Conservation (phyloP, 2,888 invertebrate genomes). For the Iphiclides podalirius region DNA sequence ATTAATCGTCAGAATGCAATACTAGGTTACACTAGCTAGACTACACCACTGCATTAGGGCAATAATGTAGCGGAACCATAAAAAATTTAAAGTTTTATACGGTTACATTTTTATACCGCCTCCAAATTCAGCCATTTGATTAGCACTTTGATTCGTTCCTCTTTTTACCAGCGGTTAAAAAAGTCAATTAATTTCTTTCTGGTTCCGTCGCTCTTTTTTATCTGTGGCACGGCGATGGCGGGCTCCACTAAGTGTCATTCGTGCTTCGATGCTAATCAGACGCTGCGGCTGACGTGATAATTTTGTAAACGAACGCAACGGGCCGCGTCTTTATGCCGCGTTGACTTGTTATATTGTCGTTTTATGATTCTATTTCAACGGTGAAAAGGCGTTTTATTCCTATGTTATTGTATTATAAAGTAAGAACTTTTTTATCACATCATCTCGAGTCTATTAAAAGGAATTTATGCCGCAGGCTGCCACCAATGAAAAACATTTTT, state of each 20-base stretch:
- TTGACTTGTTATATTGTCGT: slow-evolving; percentile 3
- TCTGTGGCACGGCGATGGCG: not conserved
- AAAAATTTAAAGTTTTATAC: too few relatives aligned
- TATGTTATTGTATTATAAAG: not conserved
- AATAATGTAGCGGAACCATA: too few relatives aligned
- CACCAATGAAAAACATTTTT: too few relatives aligned
- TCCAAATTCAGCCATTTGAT: not conserved
- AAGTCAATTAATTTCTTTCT: not conserved
- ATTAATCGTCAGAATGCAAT: too few relatives aligned
- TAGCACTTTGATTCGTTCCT: not conserved
- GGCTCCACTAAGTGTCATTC: slow-evolving; percentile 13
- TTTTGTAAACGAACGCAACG: slow-evolving; percentile 18
- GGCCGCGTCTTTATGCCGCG: not conserved
- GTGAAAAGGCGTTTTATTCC: not conserved
- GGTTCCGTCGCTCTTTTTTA: slow-evolving; percentile 2
- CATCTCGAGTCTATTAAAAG: not conserved
- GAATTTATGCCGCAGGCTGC: not conserved
- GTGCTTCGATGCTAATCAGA: slow-evolving; percentile 17
- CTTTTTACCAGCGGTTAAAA: not conserved
- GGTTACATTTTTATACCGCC: too few relatives aligned
- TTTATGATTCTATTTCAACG: not conserved
- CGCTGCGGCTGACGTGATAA: slow-evolving; percentile 13
- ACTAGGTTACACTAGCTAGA: too few relatives aligned
- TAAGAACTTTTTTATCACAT: slow-evolving; percentile 3
- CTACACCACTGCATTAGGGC: too few relatives aligned